Evolutionary conservation across 2,888 invertebrate species (phyloP), one percentile per base, ranked within the genome.

Genomic region (Oligia latruncula): DNA sequence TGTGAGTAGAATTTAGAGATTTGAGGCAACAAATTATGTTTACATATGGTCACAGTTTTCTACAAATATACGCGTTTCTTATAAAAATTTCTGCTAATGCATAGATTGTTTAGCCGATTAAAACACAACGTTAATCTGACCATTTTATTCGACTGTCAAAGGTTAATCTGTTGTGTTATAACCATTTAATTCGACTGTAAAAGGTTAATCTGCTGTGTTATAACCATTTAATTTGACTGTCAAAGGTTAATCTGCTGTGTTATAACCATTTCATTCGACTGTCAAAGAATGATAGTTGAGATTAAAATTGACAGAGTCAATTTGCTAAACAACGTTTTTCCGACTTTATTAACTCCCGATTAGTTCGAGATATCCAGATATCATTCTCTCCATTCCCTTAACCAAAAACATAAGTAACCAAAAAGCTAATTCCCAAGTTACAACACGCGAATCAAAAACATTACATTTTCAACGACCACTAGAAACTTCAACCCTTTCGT

Each of bases 401-500:
- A 9, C 23, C 23, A 55, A 72, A 60, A 60, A 0, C n/a, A 29
- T 29, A 64, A 62, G 46, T 23, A 23, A 0, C 15, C 23, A 17
- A 52, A 20, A 68, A 15, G 3, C 17, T 11, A 20, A 66, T 66
- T 71, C 15, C 11, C 1, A 72, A 67, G 15, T 23, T 60, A 71
- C 2, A 70, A 35, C 43, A 13, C 17, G 20, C 17, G 11, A 74
- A 66, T 76, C 15, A 49, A 66, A 77, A 67, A 46, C 55, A 67
- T 43, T 15, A 77, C 55, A 35, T 52, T 11, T n/a, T 43, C 20
- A 35, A 23, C 64, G 3, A 15, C 55, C 13, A 52, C 29, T 13
- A n/a, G 73, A 73, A 72, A n/a, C 5, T 13, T 23, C 43, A 74
- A 73, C 70, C 72, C 55, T 71, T 81, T 29, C 17, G 68, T 89